Evolutionary conservation across 2,113 vertebrate genomes (phyloP).

Genomic region (Carollia perspicillata): DNA sequence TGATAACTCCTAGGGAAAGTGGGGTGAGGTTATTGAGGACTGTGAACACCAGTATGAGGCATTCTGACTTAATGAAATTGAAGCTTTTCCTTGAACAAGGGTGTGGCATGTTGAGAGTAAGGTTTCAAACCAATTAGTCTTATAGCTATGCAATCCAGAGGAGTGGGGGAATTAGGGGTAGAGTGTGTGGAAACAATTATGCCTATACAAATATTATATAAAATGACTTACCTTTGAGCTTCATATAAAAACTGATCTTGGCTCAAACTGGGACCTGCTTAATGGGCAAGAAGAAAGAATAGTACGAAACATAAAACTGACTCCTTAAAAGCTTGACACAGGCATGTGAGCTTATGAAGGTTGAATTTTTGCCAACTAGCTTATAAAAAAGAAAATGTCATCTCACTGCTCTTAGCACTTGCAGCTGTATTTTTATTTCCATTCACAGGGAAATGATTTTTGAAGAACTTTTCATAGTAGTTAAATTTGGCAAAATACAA

Average conservation of each 20-base stretch:
- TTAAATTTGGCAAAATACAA: constrained; percentile 45
- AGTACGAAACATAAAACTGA: constrained; percentile 57
- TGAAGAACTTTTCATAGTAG: constrained; percentile 39
- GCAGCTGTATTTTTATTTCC: constrained; percentile 69
- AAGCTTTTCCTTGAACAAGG: neutral
- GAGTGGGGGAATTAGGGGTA: neutral
- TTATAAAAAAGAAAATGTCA: constrained; percentile 69
- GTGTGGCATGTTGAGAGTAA: neutral
- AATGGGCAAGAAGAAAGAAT: constrained; percentile 62
- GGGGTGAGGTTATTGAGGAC: neutral
- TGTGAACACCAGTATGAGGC: neutral
- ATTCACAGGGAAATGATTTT: constrained; percentile 57
- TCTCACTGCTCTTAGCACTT: constrained; percentile 32
- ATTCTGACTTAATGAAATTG: constrained; percentile 35
- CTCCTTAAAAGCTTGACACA: constrained; percentile 50
- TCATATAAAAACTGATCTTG: constrained; percentile 62
- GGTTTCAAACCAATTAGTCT: neutral
- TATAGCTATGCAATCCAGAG: neutral
- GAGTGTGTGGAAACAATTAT: constrained; percentile 53
- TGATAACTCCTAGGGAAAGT: neutral
- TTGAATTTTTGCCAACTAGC: constrained; percentile 59
- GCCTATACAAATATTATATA: constrained; percentile 53
- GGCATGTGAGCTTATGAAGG: constrained; percentile 51
- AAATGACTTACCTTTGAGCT: constrained; percentile 66
- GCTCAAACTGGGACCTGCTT: constrained; percentile 45